Base-by-base conservation (phyloP, 2,888 invertebrate genomes). In the Drosophila multiciliata region DNA sequence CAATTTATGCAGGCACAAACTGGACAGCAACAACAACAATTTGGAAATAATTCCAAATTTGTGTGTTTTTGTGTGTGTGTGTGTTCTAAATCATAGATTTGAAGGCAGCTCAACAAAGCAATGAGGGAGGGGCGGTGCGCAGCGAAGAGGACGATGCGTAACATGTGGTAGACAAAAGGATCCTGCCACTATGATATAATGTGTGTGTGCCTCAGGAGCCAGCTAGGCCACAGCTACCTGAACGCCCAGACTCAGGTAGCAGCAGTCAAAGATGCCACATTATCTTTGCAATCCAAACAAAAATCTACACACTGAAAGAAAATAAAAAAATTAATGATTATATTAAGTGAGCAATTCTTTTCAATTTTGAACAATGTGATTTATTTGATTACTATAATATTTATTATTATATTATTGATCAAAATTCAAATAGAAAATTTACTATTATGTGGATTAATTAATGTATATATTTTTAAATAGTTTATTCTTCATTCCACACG, bases 1-100 rank as follows among this genome's bases (percentile, higher is more conserved):
- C 53, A 82, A 77, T 80, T 75, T 84, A 77, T 84, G 75, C 82
- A 74, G 80, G 75, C 71, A 50, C 66, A 72, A 70, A 66, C 81
- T 70, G 78, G 78, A 69, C 69, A 75, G 50, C 53, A 64, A 69
- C 57, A 65, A 66, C 45, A 15, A 15, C 45, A 23, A n/a, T n/a
- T n/a, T n/a, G n/a, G n/a, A 45, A 45, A 23, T 15, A 61, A 53
- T 49, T 50, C 42, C 32, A 49, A 55, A 26, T 55, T 15, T 65
- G 42, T 54, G 40, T 45, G 40, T 61, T 29, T 45, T 38, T 65
- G 35, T 45, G 35, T 58, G 35, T 45, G 35, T 58, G 63, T 63
- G 58, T 54, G 67, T 67, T 65, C 65, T 52, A 78, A 78, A 83
- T 78, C 70, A 78, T 80, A 73, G 65, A 72, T 65, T 49, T 49